Percentiles rank a stretch among this genome's conserved stretches.
These are phyloP conservation scores for Typhlomys cinereus DNA, from an alignment of 2,113 vertebrate species.

Conservation along the genomic window DNA sequence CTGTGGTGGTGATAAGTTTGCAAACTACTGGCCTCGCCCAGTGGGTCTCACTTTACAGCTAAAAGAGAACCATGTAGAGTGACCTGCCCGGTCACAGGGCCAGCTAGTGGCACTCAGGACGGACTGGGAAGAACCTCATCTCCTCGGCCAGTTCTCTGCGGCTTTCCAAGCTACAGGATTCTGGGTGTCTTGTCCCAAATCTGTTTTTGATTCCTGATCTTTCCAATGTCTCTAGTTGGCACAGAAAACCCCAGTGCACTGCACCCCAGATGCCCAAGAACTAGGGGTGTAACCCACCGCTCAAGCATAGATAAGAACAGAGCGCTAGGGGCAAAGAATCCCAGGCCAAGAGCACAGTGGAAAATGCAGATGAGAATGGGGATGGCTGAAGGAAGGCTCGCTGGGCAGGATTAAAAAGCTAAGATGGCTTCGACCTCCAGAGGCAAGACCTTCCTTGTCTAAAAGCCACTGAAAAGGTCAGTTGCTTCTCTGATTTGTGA, in stretches of 20 bases:
- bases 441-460: not conserved
- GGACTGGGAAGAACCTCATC: not conserved
- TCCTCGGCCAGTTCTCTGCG: not conserved
- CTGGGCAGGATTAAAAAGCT: not conserved
- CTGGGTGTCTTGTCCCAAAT: not conserved
- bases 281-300: not conserved
- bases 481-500: not conserved
- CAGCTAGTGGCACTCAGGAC: not conserved
- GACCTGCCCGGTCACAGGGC: not conserved
- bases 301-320: not conserved
- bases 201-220: not conserved
- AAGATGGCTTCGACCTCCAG: not conserved
- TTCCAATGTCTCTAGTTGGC: not conserved
- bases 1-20: not conserved
- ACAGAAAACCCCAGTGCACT: not conserved
- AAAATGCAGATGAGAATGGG: not conserved
- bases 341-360: not conserved
- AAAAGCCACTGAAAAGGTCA: not conserved
- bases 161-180: not conserved
- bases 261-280: not conserved
- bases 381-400: not conserved
- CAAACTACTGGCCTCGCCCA: not conserved
- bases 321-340: not conserved
- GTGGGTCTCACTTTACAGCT: not conserved
- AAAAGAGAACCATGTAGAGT: not conserved